Evolutionary conservation across 2,888 invertebrate genomes (phyloP), one percentile per base, ranked within the genome.

Genomic region (Cactoblastis cactorum): DNA sequence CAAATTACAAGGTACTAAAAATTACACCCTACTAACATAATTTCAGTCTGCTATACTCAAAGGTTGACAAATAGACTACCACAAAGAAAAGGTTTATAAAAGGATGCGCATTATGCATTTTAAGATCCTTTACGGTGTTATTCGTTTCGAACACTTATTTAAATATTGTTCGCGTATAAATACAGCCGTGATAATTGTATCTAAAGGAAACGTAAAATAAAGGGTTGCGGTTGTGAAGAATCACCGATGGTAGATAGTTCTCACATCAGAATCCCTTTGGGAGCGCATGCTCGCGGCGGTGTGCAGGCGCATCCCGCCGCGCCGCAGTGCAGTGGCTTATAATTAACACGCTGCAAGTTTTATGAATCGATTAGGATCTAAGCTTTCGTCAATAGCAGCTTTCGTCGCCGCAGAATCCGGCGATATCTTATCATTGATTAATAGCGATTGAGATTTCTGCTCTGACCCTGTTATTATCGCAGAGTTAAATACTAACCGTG

Each of bases 331-430:
- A 71, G 89, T 89, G 88, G 89, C 89, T 83, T 88, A 88, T 89
- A 88, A 89, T 89, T 89, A 89, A 89, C 89, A 88, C 89, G 80
- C 82, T 80, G 80, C 83, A 78, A 85, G 83, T 86, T 83, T 88
- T 88, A 87, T 88, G 84, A 88, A 86, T 83, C 84, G 89, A 89
- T 89, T 89, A 86, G 77, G 74, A 89, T 89, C 89, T 88, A 87
- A 88, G 88, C 89, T 89, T 89, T 89, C 86, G 83, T 89, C 89
- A 87, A 88, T 89, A 81, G 80, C 81, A 80, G 84, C 83, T 83
- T 83, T 84, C 83, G 78, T 80, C 81, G 80, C 74, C 69, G 74
- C 71, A 69, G 65, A 70, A 74, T 74, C 76, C 63, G 58, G 61
- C 68, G 84, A 87, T 87, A 67, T 63, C 76, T 83, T 88, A 87